Base-by-base conservation (phyloP, 2,113 vertebrate genomes). In the Burhinus bistriatus region DNA sequence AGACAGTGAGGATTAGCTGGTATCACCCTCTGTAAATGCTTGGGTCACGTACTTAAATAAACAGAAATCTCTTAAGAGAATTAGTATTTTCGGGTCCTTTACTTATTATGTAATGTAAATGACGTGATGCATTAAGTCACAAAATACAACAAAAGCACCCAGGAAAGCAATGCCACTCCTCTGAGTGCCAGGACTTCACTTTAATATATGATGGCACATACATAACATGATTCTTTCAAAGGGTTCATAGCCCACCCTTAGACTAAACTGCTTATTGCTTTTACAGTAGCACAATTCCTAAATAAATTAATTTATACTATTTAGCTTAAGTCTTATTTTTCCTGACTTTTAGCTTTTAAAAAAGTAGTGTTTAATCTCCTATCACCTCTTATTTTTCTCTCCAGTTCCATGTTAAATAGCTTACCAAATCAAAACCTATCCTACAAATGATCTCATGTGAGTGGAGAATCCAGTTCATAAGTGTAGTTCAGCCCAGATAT, bases 41-140 rank as follows among this genome's bases (percentile, higher is more conserved):
- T 9, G 1, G 55, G 55, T 95, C 49, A 65, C 7, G 4, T 93
- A 93, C 93, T 98, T 96, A 95, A 97, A 97, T 90, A 96, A 94
- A 72, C 61, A 89, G 64, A 82, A 93, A 61, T 69, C 73, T 91
- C 88, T 93, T 89, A 61, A 88, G 80, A 77, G 84, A 97, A 83
- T 93, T 95, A 92, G 89, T 96, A 69, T 87, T 92, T 97, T 57
- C 40, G 75, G 72, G 68, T 83, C 83, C 85, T 93, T 93, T 95
- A 87, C 3, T 25, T 42, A 76, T 96, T 97, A 93, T 2, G 0
- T 97, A 97, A 97, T 51, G 58, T 38, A 90, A 94, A 85, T 94
- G 7, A 87, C 55, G 47, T 13, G 62, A 83, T 64, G n/a, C 3
- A 1, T 40, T 29, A 83, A 76, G 75, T 92, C 79, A 69, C 42